Evolutionary conservation across 2,797 vertebrate species (phyloP).

Genomic region (Odontamblyopus rebecca): DNA sequence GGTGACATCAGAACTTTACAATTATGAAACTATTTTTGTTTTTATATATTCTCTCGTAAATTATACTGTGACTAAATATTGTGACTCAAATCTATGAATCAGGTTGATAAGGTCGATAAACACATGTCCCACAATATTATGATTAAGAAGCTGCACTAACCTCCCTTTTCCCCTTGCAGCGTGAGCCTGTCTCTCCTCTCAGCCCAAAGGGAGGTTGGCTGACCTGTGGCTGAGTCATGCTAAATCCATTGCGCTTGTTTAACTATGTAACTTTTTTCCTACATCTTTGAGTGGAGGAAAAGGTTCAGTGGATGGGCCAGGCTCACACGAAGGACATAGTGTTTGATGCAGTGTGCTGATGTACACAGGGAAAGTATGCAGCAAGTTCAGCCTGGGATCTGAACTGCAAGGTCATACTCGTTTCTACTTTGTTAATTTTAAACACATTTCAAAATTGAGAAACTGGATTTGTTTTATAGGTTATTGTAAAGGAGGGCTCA

Average conservation of each 20-base stretch:
- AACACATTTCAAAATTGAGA: not conserved
- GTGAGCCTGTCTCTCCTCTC: constrained; percentile 22
- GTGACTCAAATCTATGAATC: not conserved
- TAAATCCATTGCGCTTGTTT: constrained; percentile 49
- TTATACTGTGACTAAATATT: not conserved
- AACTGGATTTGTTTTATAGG: not conserved
- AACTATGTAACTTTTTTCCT: constrained; percentile 52
- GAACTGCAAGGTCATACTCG: constrained; percentile 18
- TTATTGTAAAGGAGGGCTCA: constrained; percentile 2
- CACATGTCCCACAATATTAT: constrained; percentile 66
- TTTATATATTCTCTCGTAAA: not conserved
- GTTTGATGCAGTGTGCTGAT: constrained; percentile 41
- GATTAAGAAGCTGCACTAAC: constrained; percentile 58
- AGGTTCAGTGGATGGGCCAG: constrained; percentile 63
- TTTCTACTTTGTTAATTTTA: not conserved
- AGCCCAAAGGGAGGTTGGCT: constrained; percentile 29
- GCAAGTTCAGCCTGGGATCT: constrained; percentile 43
- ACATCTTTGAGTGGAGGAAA: constrained; percentile 46
- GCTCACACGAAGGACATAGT: constrained; percentile 52
- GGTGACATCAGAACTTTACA: too few relatives aligned
- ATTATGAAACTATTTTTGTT: too few relatives aligned
- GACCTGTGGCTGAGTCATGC: constrained; percentile 37
- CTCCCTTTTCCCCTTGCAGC: constrained; percentile 34
- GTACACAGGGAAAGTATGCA: constrained; percentile 46
- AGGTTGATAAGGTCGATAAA: constrained; percentile 62